Base-by-base conservation (phyloP, 2,113 vertebrate genomes). In the Craseonycteris thonglongyai region DNA sequence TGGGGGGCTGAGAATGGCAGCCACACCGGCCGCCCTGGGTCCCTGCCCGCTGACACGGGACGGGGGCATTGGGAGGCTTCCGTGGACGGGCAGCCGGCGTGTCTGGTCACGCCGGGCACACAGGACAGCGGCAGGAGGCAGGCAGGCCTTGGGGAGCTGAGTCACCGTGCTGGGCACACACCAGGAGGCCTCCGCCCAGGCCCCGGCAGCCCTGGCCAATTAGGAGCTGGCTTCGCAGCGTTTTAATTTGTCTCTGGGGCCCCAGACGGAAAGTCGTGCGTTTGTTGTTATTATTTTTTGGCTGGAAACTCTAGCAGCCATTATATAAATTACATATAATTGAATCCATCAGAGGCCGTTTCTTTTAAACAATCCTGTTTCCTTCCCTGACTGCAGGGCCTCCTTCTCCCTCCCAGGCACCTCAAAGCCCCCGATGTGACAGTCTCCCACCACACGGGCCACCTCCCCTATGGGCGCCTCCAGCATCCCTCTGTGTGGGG, bases 251-350 rank as follows among this genome's bases (percentile, higher is more conserved):
- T 76, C 19, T 71, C 94, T 95, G 84, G 40, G 93, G 51, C 78
- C 80, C 45, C 59, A 63, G 93, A 94, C 96, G 97, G 91, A 95
- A 82, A 75, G 15, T 91, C 96, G 66, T n/a, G 75, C 24, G n/a
- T 69, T 91, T 69, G 89, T 95, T 79, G 75, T n/a, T 90, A 68
- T 71, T 88, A 82, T 93, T 95, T 92, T 79, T 88, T 93, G 92
- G 69, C 97, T 72, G 33, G 85, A 88, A 95, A 88, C 76, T 95
- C 42, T 81, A 83, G 28, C 16, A 65, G 78, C 93, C 93, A 85
- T 94, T 95, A 65, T 95, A 92, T 93, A 97, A 97, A 94, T 79
- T 95, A 71, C 76, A 3, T 40, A 14, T 94, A 18, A 45, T 19
- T 94, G 95, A 97, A 95, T 83, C 90, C 24, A 35, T 40, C 56